These are phyloP conservation scores for Scaptomyza hsui DNA, from an alignment of 1,140 invertebrate genomes.

Conservation along the genomic window DNA sequence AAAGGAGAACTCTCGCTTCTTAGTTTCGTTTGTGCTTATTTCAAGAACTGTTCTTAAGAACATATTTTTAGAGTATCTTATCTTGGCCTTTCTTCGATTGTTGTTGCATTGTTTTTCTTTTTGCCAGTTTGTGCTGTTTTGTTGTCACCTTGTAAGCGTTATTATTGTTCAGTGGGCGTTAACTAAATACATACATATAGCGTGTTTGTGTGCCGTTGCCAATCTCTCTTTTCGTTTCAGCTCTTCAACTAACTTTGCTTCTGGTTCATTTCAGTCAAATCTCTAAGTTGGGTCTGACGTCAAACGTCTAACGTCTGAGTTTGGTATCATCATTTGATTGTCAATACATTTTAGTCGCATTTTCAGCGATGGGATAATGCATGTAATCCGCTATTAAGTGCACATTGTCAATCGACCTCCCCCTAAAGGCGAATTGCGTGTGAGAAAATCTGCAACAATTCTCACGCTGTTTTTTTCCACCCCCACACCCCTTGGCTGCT, in stretches of 20 bases:
- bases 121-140: conserved; percentile 17
- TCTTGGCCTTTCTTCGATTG: neutral
- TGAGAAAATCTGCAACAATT: conserved; percentile 80
- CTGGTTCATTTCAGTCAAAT: conserved; percentile 40
- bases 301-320: conserved; percentile 51
- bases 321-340: conserved; percentile 75
- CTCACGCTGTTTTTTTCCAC: conserved; percentile 62
- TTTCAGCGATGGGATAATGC: conserved; percentile 78
- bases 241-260: conserved; percentile 35
- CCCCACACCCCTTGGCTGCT: conserved; percentile 26
- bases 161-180: conserved; percentile 35
- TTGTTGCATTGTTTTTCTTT: conserved; percentile 15
- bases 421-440: conserved; percentile 57
- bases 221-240: neutral
- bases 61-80: conserved; percentile 22
- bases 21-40: no score
- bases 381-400: conserved; percentile 84
- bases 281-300: conserved; percentile 25
- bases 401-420: conserved; percentile 74
- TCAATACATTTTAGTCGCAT: conserved; percentile 82
- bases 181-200: neutral
- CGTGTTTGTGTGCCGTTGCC: neutral
- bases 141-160: conserved; percentile 17
- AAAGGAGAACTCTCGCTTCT: no score
- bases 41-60: no score